phyloP scores from a whole-genome alignment of 1,140 invertebrate genomes.

The Belonocnema kinseyi region DNA sequence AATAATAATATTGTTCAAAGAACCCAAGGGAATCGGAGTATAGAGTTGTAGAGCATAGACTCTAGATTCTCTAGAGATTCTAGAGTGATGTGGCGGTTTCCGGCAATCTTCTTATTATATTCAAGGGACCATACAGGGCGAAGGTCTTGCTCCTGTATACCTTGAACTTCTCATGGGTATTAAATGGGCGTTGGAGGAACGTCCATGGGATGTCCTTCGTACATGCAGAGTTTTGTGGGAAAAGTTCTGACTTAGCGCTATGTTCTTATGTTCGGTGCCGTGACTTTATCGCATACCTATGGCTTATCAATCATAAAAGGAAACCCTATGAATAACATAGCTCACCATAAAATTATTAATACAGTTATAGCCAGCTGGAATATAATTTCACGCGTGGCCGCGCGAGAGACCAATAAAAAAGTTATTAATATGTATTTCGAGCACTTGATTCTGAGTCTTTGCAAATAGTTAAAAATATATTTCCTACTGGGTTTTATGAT shows the following conservation, averaged over 20 bases:
- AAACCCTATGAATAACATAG: not conserved
- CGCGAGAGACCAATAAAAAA: not conserved
- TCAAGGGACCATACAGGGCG: no score
- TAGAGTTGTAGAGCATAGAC: no score
- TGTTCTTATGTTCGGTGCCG: not conserved
- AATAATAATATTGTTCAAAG: no score
- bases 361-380: conserved; percentile 8
- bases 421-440: conserved; percentile 9
- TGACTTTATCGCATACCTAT: not conserved
- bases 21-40: no score
- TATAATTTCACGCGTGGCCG: not conserved
- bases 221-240: not conserved
- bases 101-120: no score
- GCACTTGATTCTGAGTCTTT: not conserved
- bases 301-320: not conserved
- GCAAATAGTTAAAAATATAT: no score
- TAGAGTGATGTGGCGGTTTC: no score
- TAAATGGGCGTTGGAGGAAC: no score
- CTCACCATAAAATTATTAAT: conserved; percentile 6
- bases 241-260: not conserved
- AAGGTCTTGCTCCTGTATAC: no score
- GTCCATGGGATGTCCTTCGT: not conserved
- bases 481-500: no score
- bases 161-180: no score
- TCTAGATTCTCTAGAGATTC: no score